phyloP scores from a whole-genome alignment of 2,888 invertebrate genomes.

The Zygogramma bicolorata region DNA sequence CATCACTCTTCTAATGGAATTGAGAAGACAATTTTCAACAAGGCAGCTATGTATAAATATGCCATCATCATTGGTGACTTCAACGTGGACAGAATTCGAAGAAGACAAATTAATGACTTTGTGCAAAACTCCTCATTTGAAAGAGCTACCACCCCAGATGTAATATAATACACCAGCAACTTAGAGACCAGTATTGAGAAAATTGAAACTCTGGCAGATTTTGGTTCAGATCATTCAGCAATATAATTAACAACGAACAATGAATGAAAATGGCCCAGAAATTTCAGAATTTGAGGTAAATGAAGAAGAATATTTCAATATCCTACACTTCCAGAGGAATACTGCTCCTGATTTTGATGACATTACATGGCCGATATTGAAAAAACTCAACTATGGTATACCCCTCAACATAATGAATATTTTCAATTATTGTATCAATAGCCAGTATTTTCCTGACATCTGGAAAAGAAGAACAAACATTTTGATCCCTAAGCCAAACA shows the following conservation, averaged over 20 bases:
- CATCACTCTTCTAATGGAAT: not conserved
- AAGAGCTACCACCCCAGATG: not conserved
- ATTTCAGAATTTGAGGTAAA: not conserved
- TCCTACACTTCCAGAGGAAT: not conserved
- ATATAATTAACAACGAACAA: not conserved
- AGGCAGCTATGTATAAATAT: not conserved
- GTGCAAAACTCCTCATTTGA: not conserved
- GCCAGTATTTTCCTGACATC: not conserved
- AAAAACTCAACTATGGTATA: not conserved
- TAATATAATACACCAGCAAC: slow-evolving; percentile 7
- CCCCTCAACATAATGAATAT: too few species aligned
- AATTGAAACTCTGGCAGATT: not conserved
- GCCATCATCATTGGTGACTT: not conserved
- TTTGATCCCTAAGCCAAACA: not conserved
- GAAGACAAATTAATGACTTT: not conserved
- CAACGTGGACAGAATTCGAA: too few species aligned
- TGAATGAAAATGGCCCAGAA: not conserved
- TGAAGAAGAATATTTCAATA: not conserved
- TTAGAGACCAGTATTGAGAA: not conserved
- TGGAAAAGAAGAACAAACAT: slow-evolving; percentile 1
- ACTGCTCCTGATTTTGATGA: not conserved
- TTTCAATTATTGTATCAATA: too few species aligned
- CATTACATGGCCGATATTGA: not conserved
- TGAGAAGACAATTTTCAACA: slow-evolving; percentile 10
- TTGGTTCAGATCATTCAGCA: not conserved